Base-by-base conservation (phyloP, 2,888 invertebrate genomes). In the Hydroisotoma schaefferi region DNA sequence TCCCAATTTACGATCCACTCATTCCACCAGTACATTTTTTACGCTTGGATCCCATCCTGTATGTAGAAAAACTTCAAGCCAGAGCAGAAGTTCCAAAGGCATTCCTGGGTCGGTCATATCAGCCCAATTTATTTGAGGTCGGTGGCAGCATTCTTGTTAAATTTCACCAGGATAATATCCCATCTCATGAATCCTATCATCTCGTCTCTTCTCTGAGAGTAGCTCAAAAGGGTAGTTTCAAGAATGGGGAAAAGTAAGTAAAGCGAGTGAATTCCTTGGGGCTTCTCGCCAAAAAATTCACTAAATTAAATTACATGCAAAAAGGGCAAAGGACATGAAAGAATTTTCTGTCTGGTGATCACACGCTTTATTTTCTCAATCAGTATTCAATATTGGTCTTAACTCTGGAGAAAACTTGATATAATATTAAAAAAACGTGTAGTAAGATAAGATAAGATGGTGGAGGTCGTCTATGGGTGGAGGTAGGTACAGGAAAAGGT, bases 221-320 rank as follows among this genome's bases (percentile, higher is more conserved):
- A n/a, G n/a, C n/a, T n/a, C n/a, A n/a, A n/a, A n/a, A n/a, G n/a
- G n/a, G n/a, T n/a, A n/a, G n/a, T n/a, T n/a, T 8, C 8, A 33
- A 33, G 33, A 33, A 33, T 12, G 33, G 10, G 8, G 33, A 12
- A 12, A n/a, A n/a, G n/a, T n/a, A 49, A 26, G 8, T 18, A 25
- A 49, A n/a, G 49, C 5, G 8, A 38, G n/a, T 54, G 26, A 54
- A 43, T 43, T 54, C 40, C 54, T 40, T 33, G 18, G 28, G 33
- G 29, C 23, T 46, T 12, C 46, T 43, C 20, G 55, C 55, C 46
- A 44, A 48, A 48, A 56, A 56, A 48, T 47, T 56, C 37, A 48
- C 46, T 56, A 56, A 56, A 48, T 38, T 56, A 55, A 46, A 47
- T 26, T 25, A 56, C 26, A 37, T 27, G 51, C 51, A 51, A 43